These are phyloP conservation scores for Cottoperca gobio DNA, from an alignment of 2,797 vertebrate genomes.

Conservation along the genomic window DNA sequence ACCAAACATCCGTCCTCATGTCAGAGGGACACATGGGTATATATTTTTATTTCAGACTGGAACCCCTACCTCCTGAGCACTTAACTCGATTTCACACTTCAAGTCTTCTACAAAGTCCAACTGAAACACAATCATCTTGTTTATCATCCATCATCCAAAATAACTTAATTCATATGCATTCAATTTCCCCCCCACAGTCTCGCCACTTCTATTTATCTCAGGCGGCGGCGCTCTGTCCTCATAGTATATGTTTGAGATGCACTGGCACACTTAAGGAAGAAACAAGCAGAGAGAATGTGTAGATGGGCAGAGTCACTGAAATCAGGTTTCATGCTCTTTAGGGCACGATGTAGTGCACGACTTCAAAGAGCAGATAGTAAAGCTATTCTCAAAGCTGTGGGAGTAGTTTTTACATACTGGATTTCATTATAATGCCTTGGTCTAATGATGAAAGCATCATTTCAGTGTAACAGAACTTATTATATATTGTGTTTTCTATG, in stretches of 20 bases:
- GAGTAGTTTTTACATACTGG: neutral
- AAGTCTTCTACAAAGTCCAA: conserved; percentile 79
- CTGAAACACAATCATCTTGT: conserved; percentile 85
- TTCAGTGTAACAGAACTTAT: neutral
- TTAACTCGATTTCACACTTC: conserved; percentile 88
- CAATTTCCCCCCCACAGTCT: conserved; percentile 67
- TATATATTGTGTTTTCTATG: neutral
- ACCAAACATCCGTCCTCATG: conserved; percentile 77
- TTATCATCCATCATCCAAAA: conserved; percentile 81
- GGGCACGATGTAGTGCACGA: neutral
- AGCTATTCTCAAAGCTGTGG: neutral
- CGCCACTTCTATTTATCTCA: conserved; percentile 64
- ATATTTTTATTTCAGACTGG: conserved; percentile 75
- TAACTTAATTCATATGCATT: conserved; percentile 80
- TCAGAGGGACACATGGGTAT: conserved; percentile 74
- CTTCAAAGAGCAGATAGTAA: neutral
- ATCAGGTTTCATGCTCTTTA: neutral
- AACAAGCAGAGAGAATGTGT: conserved; percentile 7
- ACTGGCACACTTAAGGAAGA: conserved; percentile 13
- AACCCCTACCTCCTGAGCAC: conserved; percentile 79
- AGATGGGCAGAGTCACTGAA: conserved; percentile 18
- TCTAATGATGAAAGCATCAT: neutral
- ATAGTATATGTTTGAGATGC: conserved; percentile 41
- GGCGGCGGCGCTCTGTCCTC: conserved; percentile 38
- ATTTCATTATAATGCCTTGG: neutral